These are phyloP conservation scores for Rhadina sibilatrix DNA, from an alignment of 2,113 vertebrate genomes.

Conservation along the genomic window DNA sequence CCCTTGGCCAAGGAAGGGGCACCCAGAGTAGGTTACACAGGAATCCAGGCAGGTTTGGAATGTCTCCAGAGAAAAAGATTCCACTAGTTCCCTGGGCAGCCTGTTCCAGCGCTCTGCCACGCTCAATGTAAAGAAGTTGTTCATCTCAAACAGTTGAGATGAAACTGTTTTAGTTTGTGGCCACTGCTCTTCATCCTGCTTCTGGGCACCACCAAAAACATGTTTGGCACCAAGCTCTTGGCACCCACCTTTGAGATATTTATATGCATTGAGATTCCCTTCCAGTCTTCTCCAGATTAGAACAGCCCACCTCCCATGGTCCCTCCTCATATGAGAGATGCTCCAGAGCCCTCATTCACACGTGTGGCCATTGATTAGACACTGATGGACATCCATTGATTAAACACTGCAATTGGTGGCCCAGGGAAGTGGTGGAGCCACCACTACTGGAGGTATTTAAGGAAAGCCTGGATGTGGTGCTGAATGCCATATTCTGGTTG, in stretches of 20 bases:
- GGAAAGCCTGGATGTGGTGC: not conserved
- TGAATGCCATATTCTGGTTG: fast-evolving
- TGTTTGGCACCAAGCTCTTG: not conserved
- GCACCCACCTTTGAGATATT: not conserved
- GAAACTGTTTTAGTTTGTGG: not conserved
- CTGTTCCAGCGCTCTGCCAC: not conserved
- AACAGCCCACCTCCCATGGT: not conserved
- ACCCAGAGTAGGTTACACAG: not conserved
- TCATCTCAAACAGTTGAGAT: not conserved
- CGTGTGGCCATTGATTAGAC: not conserved
- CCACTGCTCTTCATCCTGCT: not conserved
- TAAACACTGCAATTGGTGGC: not conserved
- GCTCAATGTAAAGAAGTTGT: not conserved
- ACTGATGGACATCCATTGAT: not conserved
- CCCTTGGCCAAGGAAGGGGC: not conserved
- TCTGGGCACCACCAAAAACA: not conserved
- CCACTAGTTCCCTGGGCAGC: not conserved
- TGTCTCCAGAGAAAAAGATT: not conserved
- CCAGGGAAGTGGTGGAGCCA: not conserved
- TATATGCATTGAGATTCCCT: not conserved
- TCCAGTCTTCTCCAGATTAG: not conserved
- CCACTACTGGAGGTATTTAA: not conserved
- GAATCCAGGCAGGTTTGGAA: not conserved
- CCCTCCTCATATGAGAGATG: not conserved
- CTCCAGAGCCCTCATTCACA: not conserved